Evolutionary conservation across 2,113 vertebrate species (phyloP).

Genomic region (Cyphomyrus plagiostoma): DNA sequence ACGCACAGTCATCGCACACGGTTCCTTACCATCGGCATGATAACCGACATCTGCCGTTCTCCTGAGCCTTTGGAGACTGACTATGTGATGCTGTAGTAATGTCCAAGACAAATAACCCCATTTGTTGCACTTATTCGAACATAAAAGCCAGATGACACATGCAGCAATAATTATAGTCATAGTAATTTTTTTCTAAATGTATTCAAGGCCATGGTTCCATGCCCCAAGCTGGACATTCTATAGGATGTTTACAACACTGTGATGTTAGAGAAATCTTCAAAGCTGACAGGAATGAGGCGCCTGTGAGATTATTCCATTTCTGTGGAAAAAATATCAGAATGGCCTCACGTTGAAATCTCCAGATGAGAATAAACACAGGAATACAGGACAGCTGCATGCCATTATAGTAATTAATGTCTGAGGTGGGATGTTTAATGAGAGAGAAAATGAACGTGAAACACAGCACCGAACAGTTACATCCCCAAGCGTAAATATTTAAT

Average conservation of each 20-base stretch:
- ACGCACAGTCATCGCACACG: constrained; percentile 27
- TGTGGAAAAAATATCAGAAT: not conserved
- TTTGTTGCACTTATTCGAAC: not conserved
- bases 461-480: not conserved
- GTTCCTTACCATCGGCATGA: not conserved
- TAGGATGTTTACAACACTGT: not conserved
- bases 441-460: constrained; percentile 18
- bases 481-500: constrained; percentile 15
- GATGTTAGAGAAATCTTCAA: not conserved
- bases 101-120: not conserved
- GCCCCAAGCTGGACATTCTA: not conserved
- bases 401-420: constrained; percentile 26
- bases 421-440: constrained; percentile 22
- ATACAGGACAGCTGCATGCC: constrained; percentile 10
- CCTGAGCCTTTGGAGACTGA: not conserved
- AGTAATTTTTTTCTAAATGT: not conserved
- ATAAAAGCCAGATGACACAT: not conserved
- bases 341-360: not conserved
- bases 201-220: not conserved
- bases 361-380: constrained; percentile 19
- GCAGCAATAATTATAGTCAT: not conserved
- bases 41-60: not conserved
- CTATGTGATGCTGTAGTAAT: not conserved
- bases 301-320: not conserved
- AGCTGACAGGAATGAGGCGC: not conserved